phyloP scores from a whole-genome alignment of 2,113 vertebrate species.

The Myotis brandtii region DNA sequence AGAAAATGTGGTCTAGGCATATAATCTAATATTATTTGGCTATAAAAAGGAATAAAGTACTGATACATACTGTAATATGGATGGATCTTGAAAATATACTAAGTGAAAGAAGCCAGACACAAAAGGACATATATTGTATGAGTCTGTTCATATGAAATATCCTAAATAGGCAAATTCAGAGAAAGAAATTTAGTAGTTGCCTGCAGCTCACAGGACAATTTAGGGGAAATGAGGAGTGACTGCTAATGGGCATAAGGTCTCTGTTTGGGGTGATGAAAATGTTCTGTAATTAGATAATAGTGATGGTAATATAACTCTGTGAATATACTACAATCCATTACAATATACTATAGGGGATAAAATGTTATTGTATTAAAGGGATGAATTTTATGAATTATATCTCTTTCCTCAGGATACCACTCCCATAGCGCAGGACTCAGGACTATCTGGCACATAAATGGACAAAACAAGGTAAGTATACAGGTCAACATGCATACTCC shows the following conservation, averaged over 20 bases:
- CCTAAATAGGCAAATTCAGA: neutral
- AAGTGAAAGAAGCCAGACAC: neutral
- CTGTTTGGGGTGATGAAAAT: neutral
- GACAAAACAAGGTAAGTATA: neutral
- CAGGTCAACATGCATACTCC: neutral
- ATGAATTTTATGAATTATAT: slow-evolving; percentile 23
- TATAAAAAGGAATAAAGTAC: neutral
- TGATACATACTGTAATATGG: neutral
- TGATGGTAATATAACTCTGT: neutral
- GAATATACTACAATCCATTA: neutral
- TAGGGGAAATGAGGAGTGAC: neutral
- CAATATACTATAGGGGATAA: neutral
- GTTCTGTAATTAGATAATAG: neutral
- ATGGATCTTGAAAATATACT: neutral
- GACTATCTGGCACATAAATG: neutral
- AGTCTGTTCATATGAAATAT: neutral
- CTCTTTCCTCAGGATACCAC: neutral
- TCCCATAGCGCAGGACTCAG: neutral
- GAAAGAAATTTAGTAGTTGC: neutral
- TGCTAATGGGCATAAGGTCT: neutral
- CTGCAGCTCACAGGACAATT: neutral
- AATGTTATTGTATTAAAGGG: neutral
- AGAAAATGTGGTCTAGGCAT: neutral
- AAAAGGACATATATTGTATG: neutral
- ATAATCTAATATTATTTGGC: neutral